Evolutionary conservation across 2,888 invertebrate genomes (phyloP).

Genomic region (Lithophane semibrunnea): DNA sequence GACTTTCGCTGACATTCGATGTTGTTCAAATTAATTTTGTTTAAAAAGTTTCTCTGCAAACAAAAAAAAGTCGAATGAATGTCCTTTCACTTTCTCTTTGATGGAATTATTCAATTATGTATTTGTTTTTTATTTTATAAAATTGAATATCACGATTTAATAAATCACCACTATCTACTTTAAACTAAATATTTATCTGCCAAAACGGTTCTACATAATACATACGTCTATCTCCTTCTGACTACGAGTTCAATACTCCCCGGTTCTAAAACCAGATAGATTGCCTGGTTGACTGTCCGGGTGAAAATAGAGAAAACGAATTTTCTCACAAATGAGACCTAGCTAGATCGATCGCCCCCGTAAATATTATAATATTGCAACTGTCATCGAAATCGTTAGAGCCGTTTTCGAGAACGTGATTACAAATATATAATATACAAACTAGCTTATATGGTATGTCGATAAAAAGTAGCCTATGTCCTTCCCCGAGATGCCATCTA

Average conservation of each 20-base stretch:
- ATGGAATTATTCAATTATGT: conserved; percentile 8
- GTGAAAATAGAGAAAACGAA: no score
- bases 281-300: no score
- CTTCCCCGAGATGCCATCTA: no score
- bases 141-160: not conserved
- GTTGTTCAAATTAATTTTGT: conserved; percentile 2
- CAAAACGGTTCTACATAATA: not conserved
- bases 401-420: no score
- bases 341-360: no score
- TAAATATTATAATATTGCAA: no score
- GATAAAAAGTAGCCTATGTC: no score
- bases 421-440: no score
- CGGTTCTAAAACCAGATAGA: not conserved
- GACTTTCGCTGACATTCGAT: conserved; percentile 19
- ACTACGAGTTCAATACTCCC: not conserved
- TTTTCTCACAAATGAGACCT: no score
- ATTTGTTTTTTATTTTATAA: not conserved
- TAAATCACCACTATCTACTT: not conserved
- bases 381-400: no score
- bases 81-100: conserved; percentile 34
- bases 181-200: not conserved
- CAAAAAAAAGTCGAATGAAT: not conserved
- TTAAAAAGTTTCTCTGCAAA: not conserved
- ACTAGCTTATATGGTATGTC: no score
- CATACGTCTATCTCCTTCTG: not conserved